These are phyloP conservation scores for Micronycteris hirsuta DNA, from an alignment of 2,113 vertebrate genomes.

Conservation along the genomic window DNA sequence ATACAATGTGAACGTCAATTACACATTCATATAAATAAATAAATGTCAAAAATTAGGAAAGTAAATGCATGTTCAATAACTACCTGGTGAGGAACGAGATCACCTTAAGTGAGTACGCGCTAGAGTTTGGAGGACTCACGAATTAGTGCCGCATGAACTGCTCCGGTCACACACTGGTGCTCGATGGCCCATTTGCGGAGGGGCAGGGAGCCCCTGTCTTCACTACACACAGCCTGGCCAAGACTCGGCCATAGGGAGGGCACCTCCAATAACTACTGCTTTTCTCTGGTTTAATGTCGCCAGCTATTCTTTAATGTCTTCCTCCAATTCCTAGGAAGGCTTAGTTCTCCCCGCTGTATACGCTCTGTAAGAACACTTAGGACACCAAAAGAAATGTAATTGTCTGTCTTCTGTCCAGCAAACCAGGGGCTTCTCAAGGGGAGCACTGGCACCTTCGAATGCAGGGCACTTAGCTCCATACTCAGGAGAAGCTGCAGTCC, in stretches of 20 bases:
- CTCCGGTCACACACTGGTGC: neutral
- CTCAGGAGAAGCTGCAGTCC: neutral
- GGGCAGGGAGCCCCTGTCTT: fast-evolving
- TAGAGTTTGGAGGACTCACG: neutral
- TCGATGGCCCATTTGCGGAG: neutral
- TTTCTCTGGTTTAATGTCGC: too few relatives aligned
- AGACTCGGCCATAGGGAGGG: neutral
- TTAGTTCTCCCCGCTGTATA: neutral
- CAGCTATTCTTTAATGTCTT: neutral
- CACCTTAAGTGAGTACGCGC: neutral
- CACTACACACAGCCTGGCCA: fast-evolving
- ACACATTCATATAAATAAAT: neutral
- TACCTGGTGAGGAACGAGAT: neutral
- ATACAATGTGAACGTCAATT: neutral
- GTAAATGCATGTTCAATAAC: neutral
- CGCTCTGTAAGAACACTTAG: neutral
- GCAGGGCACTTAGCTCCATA: neutral
- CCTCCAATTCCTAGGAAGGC: neutral
- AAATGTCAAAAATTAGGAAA: neutral
- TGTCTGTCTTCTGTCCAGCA: neutral
- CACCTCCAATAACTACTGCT: neutral
- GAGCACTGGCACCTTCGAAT: neutral
- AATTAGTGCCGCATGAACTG: neutral
- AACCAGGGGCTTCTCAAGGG: neutral
- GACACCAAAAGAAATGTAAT: neutral